Conservation (phyloP, 2,888 invertebrate species). For the Drosophila eohydei region DNA sequence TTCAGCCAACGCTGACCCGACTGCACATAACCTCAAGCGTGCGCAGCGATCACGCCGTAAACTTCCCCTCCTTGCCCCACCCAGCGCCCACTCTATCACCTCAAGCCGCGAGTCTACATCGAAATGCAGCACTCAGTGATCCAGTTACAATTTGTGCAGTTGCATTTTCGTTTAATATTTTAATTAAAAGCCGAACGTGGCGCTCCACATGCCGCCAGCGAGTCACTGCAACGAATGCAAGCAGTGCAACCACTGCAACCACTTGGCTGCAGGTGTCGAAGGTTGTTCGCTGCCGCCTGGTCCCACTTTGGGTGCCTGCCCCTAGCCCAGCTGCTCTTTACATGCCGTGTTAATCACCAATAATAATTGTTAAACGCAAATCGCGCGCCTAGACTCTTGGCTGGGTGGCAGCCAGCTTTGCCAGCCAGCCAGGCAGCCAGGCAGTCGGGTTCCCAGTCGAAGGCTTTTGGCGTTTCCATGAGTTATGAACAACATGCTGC, state of each 20-base stretch:
- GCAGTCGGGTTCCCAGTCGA: conserved; percentile 30
- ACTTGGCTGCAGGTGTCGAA: conserved; percentile 75
- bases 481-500: conserved; percentile 62
- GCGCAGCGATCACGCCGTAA: conserved; percentile 52
- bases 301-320: background rate
- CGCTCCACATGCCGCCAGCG: conserved; percentile 67
- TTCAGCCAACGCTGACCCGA: conserved; percentile 34
- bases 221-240: conserved; percentile 12
- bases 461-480: conserved; percentile 70
- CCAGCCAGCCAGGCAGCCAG: conserved; percentile 15
- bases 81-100: too few relatives aligned
- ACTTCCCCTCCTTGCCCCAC: background rate
- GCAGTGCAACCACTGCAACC: conserved; percentile 8
- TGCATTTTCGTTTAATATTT: conserved; percentile 78
- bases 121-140: conserved; percentile 26
- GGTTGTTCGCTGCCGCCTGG: conserved; percentile 58
- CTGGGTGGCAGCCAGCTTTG: conserved; percentile 25
- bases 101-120: background rate
- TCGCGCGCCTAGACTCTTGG: conserved; percentile 53
- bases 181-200: conserved; percentile 76
- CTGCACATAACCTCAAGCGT: conserved; percentile 43
- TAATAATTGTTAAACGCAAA: conserved; percentile 81
- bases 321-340: conserved; percentile 50
- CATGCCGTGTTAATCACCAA: conserved; percentile 80
- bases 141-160: conserved; percentile 66